Conservation (phyloP, 2,888 invertebrate species). For the Scaptodrosophila latifasciaeformis region DNA sequence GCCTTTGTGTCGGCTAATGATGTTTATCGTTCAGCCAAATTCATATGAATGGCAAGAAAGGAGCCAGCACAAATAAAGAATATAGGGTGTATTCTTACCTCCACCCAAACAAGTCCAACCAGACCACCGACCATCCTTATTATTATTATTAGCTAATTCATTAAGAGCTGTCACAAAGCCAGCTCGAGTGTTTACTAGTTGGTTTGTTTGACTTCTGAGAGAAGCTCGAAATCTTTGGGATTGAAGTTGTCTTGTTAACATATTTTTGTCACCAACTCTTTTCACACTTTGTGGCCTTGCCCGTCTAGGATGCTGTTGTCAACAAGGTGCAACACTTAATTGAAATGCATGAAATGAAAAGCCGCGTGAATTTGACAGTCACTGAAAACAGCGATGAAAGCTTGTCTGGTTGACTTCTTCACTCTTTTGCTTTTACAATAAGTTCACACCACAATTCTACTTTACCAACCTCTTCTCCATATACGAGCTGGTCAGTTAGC, state of each 20-base stretch:
- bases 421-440: conserved; percentile 45
- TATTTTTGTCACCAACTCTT: conserved; percentile 53
- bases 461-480: neutral
- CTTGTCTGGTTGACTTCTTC: neutral
- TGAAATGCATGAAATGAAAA: conserved; percentile 67
- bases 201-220: neutral
- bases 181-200: conserved; percentile 6
- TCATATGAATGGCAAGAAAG: conserved; percentile 28
- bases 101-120: neutral
- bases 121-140: neutral
- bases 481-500: neutral
- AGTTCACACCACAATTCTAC: conserved; percentile 27
- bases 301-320: neutral
- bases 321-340: conserved; percentile 43
- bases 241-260: conserved; percentile 37
- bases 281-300: conserved; percentile 29
- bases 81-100: too few relatives aligned
- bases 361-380: conserved; percentile 62
- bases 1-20: conserved; percentile 51
- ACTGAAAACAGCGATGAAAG: conserved; percentile 51
- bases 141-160: conserved; percentile 61
- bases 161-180: conserved; percentile 45
- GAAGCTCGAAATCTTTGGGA: conserved; percentile 1
- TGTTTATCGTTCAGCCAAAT: conserved; percentile 55
- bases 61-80: neutral